Base-by-base conservation (phyloP, 1,140 invertebrate genomes). In the Cyrtorhinus lividipennis region DNA sequence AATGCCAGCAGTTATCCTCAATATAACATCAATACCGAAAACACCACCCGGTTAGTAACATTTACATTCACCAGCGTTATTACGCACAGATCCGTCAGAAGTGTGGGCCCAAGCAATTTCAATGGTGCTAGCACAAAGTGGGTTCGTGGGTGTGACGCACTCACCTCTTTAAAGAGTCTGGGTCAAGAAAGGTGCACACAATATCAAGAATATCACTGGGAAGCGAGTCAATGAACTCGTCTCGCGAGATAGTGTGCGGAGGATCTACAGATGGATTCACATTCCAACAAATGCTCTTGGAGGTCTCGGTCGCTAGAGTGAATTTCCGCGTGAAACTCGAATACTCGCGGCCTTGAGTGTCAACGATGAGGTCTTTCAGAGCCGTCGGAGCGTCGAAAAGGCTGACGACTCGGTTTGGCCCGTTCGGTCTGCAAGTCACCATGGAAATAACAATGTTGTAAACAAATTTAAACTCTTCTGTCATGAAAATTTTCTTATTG, bases 141-240 rank as follows among this genome's bases (percentile, higher is more conserved):
- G 15, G 30, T 38, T 38, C 15, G 30, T 5, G 30, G 30, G 30
- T 5, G 30, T 8, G 30, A 38, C 5, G 8, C 3, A 61, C 27
- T 59, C 45, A 64, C 63, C 18, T 64, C 22, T 64, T 53, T 1
- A 56, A n/a, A 1, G 38, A 61, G 20, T 25, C 24, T 25, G 46
- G 18, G 23, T 23, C 20, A 24, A 64, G 26, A 24, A 64, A 64
- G 22, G 48, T 60, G n/a, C 44, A 45, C 10, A 64, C 59, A 22
- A 61, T 60, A 15, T 26, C 13, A 45, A 48, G 56, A 12, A 64
- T 60, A 56, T 61, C 56, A 22, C 25, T 30, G 0, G 63, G 63
- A 30, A 64, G 38, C 1, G 45, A 27, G 18, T 60, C 30, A 0
- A 64, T 12, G 56, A 64, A 59, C 25, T 64, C 58, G 13, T 64